Evolutionary conservation across 23 tunicate genomes (phyloP), one percentile per base, ranked within the genome.

Genomic region (Diplosoma virens): DNA sequence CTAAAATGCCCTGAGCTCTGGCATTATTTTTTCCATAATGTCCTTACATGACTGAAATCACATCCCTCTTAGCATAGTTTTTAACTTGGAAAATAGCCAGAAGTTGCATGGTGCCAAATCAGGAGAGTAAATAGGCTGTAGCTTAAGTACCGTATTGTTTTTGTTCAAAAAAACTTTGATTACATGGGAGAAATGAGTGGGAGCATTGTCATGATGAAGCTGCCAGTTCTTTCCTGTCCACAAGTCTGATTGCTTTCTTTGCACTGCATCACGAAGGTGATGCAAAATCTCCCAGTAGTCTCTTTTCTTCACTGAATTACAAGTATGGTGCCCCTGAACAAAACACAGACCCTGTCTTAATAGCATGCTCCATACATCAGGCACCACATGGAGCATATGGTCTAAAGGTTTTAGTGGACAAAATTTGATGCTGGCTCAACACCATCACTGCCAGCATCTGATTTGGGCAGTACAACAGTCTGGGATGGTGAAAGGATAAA

Each of bases 1-100:
- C n/a, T n/a, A n/a, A n/a, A 64, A 64, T 64, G 71, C 71, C 20
- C 36, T 20, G 36, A 64, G 71, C 71, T 64, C 71, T 20, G 6
- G 25, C 71, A 36, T 64, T 6, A 28, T 25, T 64, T 64, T 64
- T 64, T 64, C 20, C 20, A 29, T 64, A 31, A 64, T 64, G 35
- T 64, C 21, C n/a, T 58, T 22, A 11, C 65, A 23, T 58, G 26
- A n/a, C 65, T 58, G 16, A 58, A 58, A 58, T 58, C n/a, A n/a
- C 65, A 17, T 58, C 26, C 21, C 21, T n/a, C n/a, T 58, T 9
- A 58, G 65, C 6, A 6, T 58, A 5, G 65, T 23, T 58, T 58
- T 58, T 7, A 58, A 58, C 65, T 58, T 58, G 16, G 65, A n/a
- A n/a, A 58, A 58, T 22, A 58, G 65, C 21, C 65, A 58, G 7